A percentile compares a stretch with the other conserved stretches of the same genome.
phyloP scores from a whole-genome alignment of 2,797 vertebrate genomes.

The Onychomys leucogaster region DNA sequence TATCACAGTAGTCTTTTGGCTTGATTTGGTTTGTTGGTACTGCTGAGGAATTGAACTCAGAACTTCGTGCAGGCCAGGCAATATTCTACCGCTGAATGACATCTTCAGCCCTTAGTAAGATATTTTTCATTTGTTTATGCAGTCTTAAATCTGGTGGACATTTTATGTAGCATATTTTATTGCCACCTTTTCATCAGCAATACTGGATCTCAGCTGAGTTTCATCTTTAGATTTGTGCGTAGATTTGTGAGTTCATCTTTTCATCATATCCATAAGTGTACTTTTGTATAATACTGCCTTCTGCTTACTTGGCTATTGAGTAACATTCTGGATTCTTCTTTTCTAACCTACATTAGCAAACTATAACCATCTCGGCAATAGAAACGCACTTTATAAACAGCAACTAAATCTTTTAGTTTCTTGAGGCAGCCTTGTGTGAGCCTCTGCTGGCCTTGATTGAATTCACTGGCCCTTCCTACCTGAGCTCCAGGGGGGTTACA shows the following conservation, averaged over 20 bases:
- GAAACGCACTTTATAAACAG: constrained; percentile 33
- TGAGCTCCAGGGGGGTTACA: neutral
- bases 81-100: neutral
- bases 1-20: neutral
- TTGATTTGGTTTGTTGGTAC: neutral
- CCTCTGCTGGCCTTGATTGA: neutral
- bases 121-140: neutral
- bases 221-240: neutral
- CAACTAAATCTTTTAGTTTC: neutral
- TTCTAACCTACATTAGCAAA: constrained; percentile 6
- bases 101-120: neutral
- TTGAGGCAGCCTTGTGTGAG: neutral
- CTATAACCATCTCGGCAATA: neutral
- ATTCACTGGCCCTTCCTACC: neutral
- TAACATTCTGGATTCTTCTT: constrained; percentile 53
- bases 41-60: neutral
- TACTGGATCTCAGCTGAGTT: constrained; percentile 1
- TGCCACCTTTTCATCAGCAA: constrained; percentile 54
- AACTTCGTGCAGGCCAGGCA: neutral
- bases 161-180: constrained; percentile 26
- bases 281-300: constrained; percentile 36
- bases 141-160: neutral
- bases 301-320: neutral
- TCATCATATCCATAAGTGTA: neutral
- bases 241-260: neutral